phyloP scores from a whole-genome alignment of 2,797 vertebrate species.

The Alauda arvensis region DNA sequence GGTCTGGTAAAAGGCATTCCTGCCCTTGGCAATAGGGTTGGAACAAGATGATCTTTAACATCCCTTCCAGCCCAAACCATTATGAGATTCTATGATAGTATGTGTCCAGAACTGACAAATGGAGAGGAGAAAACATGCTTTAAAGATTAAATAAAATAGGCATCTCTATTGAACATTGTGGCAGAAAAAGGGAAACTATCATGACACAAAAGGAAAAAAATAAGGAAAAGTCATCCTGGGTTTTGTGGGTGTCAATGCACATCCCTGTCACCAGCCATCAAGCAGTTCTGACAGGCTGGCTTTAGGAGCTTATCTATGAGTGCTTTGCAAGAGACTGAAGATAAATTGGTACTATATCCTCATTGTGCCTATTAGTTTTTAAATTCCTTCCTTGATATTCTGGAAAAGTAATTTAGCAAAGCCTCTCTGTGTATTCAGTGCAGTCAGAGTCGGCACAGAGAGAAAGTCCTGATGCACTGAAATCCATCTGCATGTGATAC shows the following conservation, averaged over 20 bases:
- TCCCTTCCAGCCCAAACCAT: not conserved
- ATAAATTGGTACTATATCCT: not conserved
- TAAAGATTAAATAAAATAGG: not conserved
- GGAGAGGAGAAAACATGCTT: not conserved
- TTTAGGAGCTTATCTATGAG: not conserved
- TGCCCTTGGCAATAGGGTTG: not conserved
- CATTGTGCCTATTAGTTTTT: not conserved
- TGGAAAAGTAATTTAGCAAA: conserved; percentile 28
- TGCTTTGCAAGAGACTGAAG: not conserved
- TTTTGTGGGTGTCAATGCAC: not conserved
- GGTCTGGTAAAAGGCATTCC: not conserved
- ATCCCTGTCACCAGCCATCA: not conserved
- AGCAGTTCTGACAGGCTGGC: not conserved
- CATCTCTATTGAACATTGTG: not conserved
- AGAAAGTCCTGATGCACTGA: not conserved
- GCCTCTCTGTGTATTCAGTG: not conserved
- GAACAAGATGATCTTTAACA: accelerated
- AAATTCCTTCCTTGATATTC: not conserved
- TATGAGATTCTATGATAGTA: not conserved
- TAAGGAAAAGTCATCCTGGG: not conserved
- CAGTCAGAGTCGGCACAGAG: not conserved
- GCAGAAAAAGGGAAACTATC: not conserved
- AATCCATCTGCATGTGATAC: not conserved
- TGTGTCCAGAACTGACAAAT: not conserved
- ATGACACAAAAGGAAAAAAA: not conserved